Percentiles rank a stretch among this genome's conserved stretches.
Evolutionary conservation across 92 coral and sea anemone genomes (phyloP).

Genomic region (Hydrozoanthus gracilis): DNA sequence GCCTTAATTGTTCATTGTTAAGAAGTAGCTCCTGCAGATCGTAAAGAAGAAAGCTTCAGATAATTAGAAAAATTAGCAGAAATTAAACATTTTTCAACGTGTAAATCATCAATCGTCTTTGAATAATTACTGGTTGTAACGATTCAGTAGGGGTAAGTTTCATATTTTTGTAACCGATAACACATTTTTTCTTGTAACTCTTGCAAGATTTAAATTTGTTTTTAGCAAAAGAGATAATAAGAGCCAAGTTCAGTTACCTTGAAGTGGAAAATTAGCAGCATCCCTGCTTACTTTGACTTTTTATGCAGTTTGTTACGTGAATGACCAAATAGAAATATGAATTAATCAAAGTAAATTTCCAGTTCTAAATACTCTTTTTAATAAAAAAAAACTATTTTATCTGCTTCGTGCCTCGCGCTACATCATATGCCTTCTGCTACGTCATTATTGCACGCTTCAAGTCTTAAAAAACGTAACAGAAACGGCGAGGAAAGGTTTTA

Average conservation of each 20-base stretch:
- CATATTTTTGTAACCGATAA: not conserved
- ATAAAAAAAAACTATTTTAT: too few relatives aligned
- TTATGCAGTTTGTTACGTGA: not conserved
- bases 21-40: not conserved
- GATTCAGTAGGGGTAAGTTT: not conserved
- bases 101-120: not conserved
- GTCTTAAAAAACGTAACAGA: too few relatives aligned
- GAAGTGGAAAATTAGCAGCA: not conserved
- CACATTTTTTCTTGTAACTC: not conserved
- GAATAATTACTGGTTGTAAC: not conserved
- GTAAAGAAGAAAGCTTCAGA: not conserved
- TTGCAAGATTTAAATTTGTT: not conserved
- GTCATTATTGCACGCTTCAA: too few relatives aligned
- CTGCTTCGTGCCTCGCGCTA: too few relatives aligned
- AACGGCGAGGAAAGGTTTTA: too few relatives aligned
- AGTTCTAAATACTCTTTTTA: not conserved
- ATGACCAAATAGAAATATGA: not conserved
- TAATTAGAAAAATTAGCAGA: not conserved
- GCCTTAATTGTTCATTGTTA: not conserved
- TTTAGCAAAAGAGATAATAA: not conserved
- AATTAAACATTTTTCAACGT: not conserved
- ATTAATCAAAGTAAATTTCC: not conserved
- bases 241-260: not conserved
- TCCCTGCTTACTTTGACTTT: not conserved
- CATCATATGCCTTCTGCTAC: too few relatives aligned